Conservation (phyloP, 2,113 vertebrate genomes). For the Tyrannus savana region DNA sequence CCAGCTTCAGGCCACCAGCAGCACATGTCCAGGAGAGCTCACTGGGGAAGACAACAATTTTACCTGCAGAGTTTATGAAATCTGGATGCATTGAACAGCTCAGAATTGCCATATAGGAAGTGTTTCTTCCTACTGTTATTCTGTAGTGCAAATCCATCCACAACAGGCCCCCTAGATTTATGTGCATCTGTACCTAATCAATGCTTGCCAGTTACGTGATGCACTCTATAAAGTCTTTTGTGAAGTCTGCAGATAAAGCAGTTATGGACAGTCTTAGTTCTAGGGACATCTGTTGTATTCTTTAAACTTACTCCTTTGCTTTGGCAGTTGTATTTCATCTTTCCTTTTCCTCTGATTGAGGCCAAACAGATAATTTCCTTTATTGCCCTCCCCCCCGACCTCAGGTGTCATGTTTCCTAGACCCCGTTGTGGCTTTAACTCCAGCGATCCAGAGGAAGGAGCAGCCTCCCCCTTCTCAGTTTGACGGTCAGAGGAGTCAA, state of each 20-base stretch:
- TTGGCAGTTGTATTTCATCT: not conserved
- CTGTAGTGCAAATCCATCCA: not conserved
- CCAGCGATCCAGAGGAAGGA: not conserved
- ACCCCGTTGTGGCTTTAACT: not conserved
- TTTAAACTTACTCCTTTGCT: not conserved
- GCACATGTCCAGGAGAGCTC: not conserved
- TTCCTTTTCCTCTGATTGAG: not conserved
- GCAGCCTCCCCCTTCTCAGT: not conserved
- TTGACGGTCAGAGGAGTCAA: not conserved
- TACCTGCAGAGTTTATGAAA: not conserved
- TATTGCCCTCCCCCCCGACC: not conserved
- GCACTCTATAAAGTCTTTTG: not conserved
- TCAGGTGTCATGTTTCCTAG: not conserved
- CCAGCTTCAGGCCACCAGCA: not conserved
- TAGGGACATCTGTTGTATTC: not conserved
- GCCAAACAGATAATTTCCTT: not conserved
- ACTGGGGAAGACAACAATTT: not conserved
- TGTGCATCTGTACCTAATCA: not conserved
- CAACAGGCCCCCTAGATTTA: accelerated
- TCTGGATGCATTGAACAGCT: not conserved
- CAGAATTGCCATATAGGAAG: not conserved
- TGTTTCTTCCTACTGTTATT: not conserved
- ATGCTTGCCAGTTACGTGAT: not conserved
- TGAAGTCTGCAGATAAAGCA: not conserved
- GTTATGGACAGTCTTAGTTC: not conserved